Evolutionary conservation across 2,888 invertebrate species (phyloP).

Genomic region (Stenolophus ochropezus): DNA sequence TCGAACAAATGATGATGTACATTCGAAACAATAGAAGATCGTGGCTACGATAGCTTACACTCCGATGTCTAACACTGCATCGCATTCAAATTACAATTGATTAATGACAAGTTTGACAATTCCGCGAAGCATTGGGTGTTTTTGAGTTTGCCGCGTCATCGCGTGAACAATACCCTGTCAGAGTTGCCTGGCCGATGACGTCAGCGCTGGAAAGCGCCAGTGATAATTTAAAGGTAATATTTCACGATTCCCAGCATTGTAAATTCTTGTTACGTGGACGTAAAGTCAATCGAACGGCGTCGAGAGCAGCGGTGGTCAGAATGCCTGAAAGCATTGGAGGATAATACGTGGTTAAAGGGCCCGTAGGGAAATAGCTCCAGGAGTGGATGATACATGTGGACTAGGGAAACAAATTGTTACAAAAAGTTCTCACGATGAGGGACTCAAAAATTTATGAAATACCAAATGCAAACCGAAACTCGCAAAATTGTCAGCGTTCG

Average conservation of each 20-base stretch:
- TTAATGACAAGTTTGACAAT: slow-evolving; percentile 50
- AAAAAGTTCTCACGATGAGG: neutral
- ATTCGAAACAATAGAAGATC: slow-evolving; percentile 11
- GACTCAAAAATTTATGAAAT: neutral
- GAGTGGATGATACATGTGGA: slow-evolving; percentile 18
- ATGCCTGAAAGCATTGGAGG: slow-evolving; percentile 47
- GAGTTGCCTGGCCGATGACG: slow-evolving; percentile 38
- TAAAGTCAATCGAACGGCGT: slow-evolving; percentile 29
- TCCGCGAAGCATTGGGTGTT: slow-evolving; percentile 39
- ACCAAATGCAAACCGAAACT: neutral
- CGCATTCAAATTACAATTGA: slow-evolving; percentile 46
- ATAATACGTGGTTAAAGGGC: slow-evolving; percentile 34
- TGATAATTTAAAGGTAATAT: slow-evolving; percentile 46
- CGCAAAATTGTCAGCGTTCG: neutral
- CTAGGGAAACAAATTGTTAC: slow-evolving; percentile 32
- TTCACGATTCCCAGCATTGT: slow-evolving; percentile 35
- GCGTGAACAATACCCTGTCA: slow-evolving; percentile 32
- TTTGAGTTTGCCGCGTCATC: slow-evolving; percentile 32
- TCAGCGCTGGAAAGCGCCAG: slow-evolving; percentile 9
- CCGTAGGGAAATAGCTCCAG: slow-evolving; percentile 24
- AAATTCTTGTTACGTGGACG: slow-evolving; percentile 37
- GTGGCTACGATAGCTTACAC: neutral
- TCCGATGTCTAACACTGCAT: slow-evolving; percentile 25
- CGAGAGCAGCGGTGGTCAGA: slow-evolving; percentile 25
- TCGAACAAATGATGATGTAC: slow-evolving; percentile 12